Percentiles rank a stretch among this genome's conserved stretches.
Evolutionary conservation across 2,797 vertebrate species (phyloP).

Genomic region (Meriones psammophilus): DNA sequence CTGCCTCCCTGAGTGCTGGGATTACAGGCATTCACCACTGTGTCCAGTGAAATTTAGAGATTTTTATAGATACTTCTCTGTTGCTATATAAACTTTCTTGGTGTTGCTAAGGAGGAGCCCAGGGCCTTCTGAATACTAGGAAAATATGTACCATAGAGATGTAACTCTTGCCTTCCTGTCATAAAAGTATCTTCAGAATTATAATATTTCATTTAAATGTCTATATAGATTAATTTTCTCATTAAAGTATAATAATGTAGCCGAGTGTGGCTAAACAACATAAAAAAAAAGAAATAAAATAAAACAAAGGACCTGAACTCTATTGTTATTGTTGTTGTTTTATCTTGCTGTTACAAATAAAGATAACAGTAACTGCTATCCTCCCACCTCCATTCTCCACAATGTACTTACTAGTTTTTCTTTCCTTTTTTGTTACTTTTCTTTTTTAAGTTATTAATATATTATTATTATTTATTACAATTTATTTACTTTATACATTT

Average conservation of each 20-base stretch:
- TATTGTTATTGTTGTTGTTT: slow-evolving; percentile 25
- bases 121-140: neutral
- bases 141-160: neutral
- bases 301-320: neutral
- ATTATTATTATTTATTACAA: no score
- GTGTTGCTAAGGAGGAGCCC: neutral
- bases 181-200: slow-evolving; percentile 61
- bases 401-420: neutral
- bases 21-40: no score
- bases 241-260: neutral
- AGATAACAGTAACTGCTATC: neutral
- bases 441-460: neutral
- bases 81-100: slow-evolving; percentile 1
- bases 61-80: slow-evolving; percentile 46
- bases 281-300: neutral
- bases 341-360: slow-evolving; percentile 30
- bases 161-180: neutral
- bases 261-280: neutral
- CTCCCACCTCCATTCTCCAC: neutral
- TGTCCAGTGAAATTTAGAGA: neutral
- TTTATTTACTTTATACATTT: no score
- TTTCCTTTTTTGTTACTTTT: slow-evolving; percentile 48
- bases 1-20: no score
- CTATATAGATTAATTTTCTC: slow-evolving; percentile 45
- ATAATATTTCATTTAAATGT: slow-evolving; percentile 45